Conservation (phyloP, 2,113 vertebrate species). For the Rhipidura dahli region DNA sequence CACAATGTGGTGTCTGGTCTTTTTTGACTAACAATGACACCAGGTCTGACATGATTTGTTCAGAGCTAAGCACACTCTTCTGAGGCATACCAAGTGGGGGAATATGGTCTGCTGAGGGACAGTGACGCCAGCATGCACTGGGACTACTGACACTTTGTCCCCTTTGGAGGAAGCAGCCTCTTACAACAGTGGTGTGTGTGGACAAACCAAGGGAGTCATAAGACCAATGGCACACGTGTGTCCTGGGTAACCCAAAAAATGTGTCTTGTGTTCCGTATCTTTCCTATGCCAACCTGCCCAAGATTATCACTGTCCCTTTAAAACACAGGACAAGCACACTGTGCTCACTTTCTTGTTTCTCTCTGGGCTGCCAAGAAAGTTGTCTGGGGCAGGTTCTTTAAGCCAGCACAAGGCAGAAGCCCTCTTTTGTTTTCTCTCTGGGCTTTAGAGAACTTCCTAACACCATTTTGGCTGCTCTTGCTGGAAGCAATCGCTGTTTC, state of each 20-base stretch:
- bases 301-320: not conserved
- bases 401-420: not conserved
- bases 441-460: not conserved
- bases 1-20: not conserved
- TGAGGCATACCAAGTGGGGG: not conserved
- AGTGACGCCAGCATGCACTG: not conserved
- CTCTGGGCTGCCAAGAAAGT: not conserved
- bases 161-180: not conserved
- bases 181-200: not conserved
- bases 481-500: not conserved
- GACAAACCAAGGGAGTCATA: not conserved
- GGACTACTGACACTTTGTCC: not conserved
- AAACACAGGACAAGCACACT: not conserved
- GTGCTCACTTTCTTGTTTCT: not conserved
- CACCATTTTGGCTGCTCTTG: not conserved
- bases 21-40: not conserved
- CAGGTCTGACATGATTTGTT: not conserved
- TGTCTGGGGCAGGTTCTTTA: not conserved
- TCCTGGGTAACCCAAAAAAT: not conserved
- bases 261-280: not conserved
- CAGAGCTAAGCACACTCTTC: not conserved
- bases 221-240: rapidly evolving
- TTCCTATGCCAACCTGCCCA: not conserved
- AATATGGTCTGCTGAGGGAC: not conserved
- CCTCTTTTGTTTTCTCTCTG: not conserved